phyloP scores from a whole-genome alignment of 2,888 invertebrate genomes.

The Crepidodera aurea region DNA sequence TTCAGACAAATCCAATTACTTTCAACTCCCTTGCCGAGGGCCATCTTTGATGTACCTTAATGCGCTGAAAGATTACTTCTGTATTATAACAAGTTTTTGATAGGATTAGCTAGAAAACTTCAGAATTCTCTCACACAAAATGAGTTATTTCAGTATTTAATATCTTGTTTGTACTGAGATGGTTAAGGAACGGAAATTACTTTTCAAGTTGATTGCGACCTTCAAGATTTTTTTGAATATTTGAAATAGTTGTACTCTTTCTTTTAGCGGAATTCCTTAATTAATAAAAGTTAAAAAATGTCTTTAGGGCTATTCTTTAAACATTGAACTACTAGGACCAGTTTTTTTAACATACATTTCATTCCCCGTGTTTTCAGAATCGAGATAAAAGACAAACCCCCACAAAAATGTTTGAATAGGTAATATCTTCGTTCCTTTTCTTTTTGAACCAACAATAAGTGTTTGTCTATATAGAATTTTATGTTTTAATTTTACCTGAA shows the following conservation, averaged over 20 bases:
- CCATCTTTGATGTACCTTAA: conserved; percentile 58
- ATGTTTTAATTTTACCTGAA: too few relatives aligned
- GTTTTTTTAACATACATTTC: too few relatives aligned
- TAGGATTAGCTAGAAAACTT: conserved; percentile 55
- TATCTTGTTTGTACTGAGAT: conserved; percentile 21
- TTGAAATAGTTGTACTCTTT: neutral
- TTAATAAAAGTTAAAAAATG: too few relatives aligned
- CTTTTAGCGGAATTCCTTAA: too few relatives aligned
- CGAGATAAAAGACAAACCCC: too few relatives aligned
- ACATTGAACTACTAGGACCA: too few relatives aligned
- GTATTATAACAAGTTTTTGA: conserved; percentile 62
- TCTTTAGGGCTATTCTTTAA: too few relatives aligned
- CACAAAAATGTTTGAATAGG: too few relatives aligned
- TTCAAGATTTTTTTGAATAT: neutral
- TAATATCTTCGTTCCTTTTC: too few relatives aligned
- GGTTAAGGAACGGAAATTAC: conserved; percentile 22
- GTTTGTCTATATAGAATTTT: too few relatives aligned
- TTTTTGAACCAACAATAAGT: too few relatives aligned
- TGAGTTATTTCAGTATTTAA: conserved; percentile 50
- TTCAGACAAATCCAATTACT: conserved; percentile 26
- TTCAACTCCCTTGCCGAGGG: conserved; percentile 26
- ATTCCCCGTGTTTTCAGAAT: too few relatives aligned
- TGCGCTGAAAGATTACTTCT: conserved; percentile 59
- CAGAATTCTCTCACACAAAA: conserved; percentile 43
- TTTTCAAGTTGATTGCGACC: neutral